Evolutionary conservation across 2,797 vertebrate species (phyloP), one percentile per base, ranked within the genome.

Genomic region (Pempheris klunzingeri): DNA sequence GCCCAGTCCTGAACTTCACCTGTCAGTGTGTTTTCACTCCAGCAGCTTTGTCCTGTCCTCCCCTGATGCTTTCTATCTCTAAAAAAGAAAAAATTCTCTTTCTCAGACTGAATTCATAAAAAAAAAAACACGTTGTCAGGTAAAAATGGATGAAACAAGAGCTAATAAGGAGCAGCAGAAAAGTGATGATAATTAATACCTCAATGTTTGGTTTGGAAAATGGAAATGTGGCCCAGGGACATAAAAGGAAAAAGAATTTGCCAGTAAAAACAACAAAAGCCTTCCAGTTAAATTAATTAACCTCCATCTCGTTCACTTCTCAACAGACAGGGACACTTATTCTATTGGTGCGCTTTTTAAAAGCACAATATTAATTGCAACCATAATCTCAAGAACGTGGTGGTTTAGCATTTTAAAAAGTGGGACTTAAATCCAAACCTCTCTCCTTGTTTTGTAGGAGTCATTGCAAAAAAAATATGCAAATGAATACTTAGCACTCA

Each of bases 401-500:
- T 7, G 17, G 6, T 77, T 78, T 82, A 57, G 43, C 46, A 57
- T 0, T 52, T 53, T 43, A 52, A 76, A 80, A 82, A 62, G 63
- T 65, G 39, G 11, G 26, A 43, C 63, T n/a, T n/a, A n/a, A n/a
- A n/a, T n/a, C n/a, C n/a, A n/a, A n/a, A n/a, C n/a, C n/a, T n/a
- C n/a, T n/a, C n/a, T n/a, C n/a, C n/a, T n/a, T n/a, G n/a, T n/a
- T 78, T 67, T 62, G 63, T 15, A 5, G 70, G 58, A 87, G 59
- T 77, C 77, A 73, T 47, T 67, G 20, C 34, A 86, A 80, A 80
- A 80, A 80, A 44, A 44, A 68, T 71, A 82, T 88, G 83, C 67
- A 86, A 85, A 90, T 82, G 0, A 30, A 50, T 22, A 26, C 58
- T 80, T 74, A 41, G 30, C 22, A 82, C 71, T 84, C 72, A 78